These are phyloP conservation scores for Chlorops oryzae DNA, from an alignment of 1,140 invertebrate species.

Conservation along the genomic window DNA sequence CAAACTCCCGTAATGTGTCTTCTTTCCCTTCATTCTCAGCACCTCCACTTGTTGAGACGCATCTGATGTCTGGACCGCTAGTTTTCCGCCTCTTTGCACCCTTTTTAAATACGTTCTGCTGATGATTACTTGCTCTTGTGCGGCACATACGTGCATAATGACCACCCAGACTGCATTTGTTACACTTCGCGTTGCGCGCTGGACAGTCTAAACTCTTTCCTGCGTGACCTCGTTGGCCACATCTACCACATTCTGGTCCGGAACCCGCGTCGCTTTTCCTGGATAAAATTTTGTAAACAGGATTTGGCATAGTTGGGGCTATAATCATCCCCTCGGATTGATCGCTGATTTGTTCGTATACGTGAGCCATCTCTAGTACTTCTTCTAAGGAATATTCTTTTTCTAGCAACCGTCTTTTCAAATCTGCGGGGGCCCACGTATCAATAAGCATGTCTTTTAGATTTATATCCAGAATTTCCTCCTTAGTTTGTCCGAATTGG, in stretches of 20 bases:
- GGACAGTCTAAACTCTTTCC: constrained; percentile 10
- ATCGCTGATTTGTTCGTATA: constrained; percentile 18
- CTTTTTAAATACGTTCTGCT: neutral
- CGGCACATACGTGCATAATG: constrained; percentile 12
- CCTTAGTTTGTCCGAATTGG: constrained; percentile 12
- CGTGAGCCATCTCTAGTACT: constrained; percentile 18
- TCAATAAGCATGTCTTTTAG: constrained; percentile 25
- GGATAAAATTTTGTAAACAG: neutral
- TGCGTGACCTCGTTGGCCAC: constrained; percentile 13
- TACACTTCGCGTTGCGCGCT: constrained; percentile 1
- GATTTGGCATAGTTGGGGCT: neutral
- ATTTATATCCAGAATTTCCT: constrained; percentile 10
- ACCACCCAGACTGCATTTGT: constrained; percentile 1
- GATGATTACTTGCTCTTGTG: constrained; percentile 10
- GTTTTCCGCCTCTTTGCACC: neutral
- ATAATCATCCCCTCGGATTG: constrained; percentile 6
- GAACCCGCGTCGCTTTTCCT: neutral
- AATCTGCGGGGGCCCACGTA: constrained; percentile 16
- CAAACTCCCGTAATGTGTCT: constrained; percentile 2
- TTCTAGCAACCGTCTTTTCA: constrained; percentile 22
- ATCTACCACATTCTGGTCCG: constrained; percentile 10
- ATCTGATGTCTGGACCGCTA: neutral
- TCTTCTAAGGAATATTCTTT: constrained; percentile 17
- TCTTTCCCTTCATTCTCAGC: constrained; percentile 1
- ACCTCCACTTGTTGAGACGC: neutral